These are phyloP conservation scores for Papio anubis DNA, from an alignment of 2,113 vertebrate species.

Conservation along the genomic window DNA sequence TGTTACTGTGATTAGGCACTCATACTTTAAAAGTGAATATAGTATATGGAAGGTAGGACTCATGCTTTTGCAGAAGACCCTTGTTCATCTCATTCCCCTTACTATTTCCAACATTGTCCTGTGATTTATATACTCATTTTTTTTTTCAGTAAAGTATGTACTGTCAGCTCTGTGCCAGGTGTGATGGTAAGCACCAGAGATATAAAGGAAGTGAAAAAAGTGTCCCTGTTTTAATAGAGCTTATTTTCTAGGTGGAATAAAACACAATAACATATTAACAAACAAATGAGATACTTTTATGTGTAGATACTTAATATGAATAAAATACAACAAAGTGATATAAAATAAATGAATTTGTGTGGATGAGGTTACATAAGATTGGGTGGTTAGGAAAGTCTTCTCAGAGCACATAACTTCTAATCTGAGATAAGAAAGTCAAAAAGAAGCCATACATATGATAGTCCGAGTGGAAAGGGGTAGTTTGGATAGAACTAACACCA, in stretches of 20 bases:
- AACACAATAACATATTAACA: neutral
- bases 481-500: neutral
- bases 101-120: neutral
- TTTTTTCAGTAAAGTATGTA: neutral
- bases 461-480: neutral
- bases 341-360: neutral
- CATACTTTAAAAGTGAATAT: neutral
- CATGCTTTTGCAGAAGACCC: neutral
- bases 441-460: neutral
- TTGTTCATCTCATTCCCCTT: neutral
- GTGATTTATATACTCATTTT: neutral
- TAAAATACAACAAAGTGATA: neutral
- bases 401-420: neutral
- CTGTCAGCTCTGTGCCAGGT: neutral
- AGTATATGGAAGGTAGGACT: neutral
- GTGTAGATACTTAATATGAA: neutral
- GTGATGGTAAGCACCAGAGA: neutral
- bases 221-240: neutral
- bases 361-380: neutral
- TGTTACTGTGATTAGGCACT: neutral
- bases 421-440: neutral
- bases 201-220: neutral
- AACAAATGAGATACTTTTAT: neutral
- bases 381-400: neutral
- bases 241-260: neutral